phyloP scores from a whole-genome alignment of 2,888 invertebrate species.

The Scaptodrosophila latifasciaeformis region DNA sequence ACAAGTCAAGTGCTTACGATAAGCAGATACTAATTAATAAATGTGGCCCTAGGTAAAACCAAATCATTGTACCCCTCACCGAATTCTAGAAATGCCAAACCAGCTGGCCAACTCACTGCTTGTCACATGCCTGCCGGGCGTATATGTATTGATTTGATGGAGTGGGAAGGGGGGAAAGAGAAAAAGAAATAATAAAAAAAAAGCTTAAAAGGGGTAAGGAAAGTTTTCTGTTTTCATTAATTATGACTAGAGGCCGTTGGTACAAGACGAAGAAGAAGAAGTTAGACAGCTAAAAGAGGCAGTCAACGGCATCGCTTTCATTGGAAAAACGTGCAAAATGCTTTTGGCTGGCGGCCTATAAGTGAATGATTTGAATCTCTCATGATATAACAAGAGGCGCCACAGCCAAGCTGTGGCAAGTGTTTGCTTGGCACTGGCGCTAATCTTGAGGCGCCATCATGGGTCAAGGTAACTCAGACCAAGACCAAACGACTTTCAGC shows the following conservation, averaged over 20 bases:
- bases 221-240: conserved; percentile 56
- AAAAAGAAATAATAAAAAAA: no score
- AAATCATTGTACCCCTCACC: no score
- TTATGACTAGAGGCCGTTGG: conserved; percentile 54
- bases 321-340: conserved; percentile 69
- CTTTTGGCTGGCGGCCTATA: conserved; percentile 47
- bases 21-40: conserved; percentile 66
- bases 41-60: conserved; percentile 24
- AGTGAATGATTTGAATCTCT: conserved; percentile 62
- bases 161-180: background rate
- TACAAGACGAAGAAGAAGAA: background rate
- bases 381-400: conserved; percentile 47
- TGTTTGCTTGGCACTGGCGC: conserved; percentile 56
- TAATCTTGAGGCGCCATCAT: conserved; percentile 63
- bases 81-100: no score
- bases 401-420: conserved; percentile 33
- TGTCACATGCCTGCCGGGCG: conserved; percentile 45
- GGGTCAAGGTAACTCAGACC: conserved; percentile 51
- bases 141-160: conserved; percentile 18
- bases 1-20: conserved; percentile 47
- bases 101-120: no score
- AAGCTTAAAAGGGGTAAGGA: no score
- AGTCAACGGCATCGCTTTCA: conserved; percentile 33
- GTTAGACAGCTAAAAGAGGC: background rate
- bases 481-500: no score